Evolutionary conservation across 1,140 invertebrate genomes (phyloP).

Genomic region (Drosophila parabipectinata): DNA sequence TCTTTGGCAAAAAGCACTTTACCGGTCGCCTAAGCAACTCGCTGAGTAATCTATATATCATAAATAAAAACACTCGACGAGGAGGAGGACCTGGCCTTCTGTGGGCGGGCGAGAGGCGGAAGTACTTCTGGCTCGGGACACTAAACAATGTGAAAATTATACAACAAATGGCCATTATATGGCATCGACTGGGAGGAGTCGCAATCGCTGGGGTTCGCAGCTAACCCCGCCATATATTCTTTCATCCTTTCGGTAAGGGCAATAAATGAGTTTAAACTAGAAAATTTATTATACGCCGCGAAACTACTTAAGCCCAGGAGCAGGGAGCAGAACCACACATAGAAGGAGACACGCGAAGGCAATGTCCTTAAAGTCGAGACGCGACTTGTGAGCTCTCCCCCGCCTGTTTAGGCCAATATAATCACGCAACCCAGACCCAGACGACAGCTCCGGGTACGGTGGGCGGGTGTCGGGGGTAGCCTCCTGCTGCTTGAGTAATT

Average conservation of each 20-base stretch:
- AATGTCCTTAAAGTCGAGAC: constrained; percentile 53
- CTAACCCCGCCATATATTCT: constrained; percentile 33
- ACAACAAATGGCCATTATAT: constrained; percentile 76
- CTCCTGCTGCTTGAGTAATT: constrained; percentile 80
- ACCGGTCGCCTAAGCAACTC: constrained; percentile 38
- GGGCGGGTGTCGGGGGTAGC: constrained; percentile 26
- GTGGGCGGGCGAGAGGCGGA: constrained; percentile 19
- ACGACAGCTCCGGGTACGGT: constrained; percentile 10
- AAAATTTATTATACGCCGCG: constrained; percentile 80
- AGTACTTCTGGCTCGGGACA: constrained; percentile 53
- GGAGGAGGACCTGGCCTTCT: constrained; percentile 10
- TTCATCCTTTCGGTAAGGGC: constrained; percentile 54
- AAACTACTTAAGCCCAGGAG: constrained; percentile 70
- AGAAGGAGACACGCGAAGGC: constrained; percentile 58
- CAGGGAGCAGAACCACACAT: too few relatives aligned
- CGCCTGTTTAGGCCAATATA: constrained; percentile 72
- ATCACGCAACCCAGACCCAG: constrained; percentile 55
- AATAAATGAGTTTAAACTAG: constrained; percentile 82
- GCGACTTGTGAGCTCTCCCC: constrained; percentile 25
- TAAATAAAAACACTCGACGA: constrained; percentile 60
- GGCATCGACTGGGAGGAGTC: constrained; percentile 29
- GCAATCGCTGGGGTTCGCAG: constrained; percentile 12
- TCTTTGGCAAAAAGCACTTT: constrained; percentile 24
- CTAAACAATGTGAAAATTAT: constrained; percentile 81
- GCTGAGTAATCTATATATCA: constrained; percentile 65